Evolutionary conservation across 35 echinoderm and acorn worm genomes (phyloP).

Genomic region (Ophiothrix spiculata): DNA sequence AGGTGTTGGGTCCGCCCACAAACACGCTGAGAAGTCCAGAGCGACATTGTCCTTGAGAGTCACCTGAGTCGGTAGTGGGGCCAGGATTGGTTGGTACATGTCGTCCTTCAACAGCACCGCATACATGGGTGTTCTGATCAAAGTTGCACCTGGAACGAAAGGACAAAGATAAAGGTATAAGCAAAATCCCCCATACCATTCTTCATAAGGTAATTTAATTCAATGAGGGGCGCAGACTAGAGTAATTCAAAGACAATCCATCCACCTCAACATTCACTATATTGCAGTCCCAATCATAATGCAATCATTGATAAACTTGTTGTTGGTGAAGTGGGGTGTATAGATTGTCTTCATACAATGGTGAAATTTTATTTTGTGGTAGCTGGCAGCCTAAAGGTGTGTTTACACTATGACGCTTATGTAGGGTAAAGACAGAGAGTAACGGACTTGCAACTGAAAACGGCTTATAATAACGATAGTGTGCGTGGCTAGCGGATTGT

Average conservation of each 20-base stretch:
- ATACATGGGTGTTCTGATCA: slow-evolving; percentile 65
- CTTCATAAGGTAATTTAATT: no score
- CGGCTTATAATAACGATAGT: no score
- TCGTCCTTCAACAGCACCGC: slow-evolving; percentile 49
- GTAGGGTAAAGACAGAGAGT: no score
- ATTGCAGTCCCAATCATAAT: no score
- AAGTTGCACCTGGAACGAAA: slow-evolving; percentile 81
- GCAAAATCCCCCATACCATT: not conserved
- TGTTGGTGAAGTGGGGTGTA: no score
- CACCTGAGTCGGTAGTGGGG: slow-evolving; percentile 17
- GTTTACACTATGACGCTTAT: no score
- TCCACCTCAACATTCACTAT: not conserved
- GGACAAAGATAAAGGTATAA: not conserved
- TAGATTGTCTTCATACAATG: no score
- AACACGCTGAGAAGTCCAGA: slow-evolving; percentile 58
- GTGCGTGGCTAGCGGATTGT: no score
- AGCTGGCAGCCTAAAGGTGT: no score
- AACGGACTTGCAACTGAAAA: no score
- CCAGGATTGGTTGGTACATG: slow-evolving; percentile 17
- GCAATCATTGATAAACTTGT: no score
- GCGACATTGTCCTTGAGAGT: slow-evolving; percentile 34
- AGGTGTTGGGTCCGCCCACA: slow-evolving; percentile 56
- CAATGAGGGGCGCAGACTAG: not conserved
- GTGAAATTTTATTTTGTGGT: no score
- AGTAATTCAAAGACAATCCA: not conserved